A percentile compares a stretch with the other conserved stretches of the same genome.
phyloP scores from a whole-genome alignment of 2,113 vertebrate species.

The Chloropsis cyanopogon region DNA sequence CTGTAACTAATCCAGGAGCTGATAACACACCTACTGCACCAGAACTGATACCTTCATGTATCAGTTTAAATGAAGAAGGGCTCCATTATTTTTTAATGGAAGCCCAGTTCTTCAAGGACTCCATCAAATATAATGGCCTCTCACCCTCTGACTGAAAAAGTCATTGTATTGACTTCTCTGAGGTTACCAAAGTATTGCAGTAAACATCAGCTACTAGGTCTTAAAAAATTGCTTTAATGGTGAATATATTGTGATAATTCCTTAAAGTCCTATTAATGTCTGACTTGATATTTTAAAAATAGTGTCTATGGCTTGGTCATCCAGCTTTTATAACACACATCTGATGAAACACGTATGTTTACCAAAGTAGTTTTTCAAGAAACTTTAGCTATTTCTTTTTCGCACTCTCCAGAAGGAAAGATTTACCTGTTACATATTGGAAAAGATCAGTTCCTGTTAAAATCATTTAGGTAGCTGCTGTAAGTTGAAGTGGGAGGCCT shows the following conservation, averaged over 20 bases:
- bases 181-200: background rate
- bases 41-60: background rate
- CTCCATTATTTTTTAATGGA: background rate
- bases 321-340: background rate
- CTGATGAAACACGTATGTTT: background rate
- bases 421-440: background rate
- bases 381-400: background rate
- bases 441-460: background rate
- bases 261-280: background rate
- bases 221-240: background rate
- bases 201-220: background rate
- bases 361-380: background rate
- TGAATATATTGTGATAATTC: background rate
- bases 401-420: background rate
- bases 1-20: background rate
- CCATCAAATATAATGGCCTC: background rate
- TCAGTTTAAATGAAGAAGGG: background rate
- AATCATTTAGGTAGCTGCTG: background rate
- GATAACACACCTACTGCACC: background rate
- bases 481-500: background rate
- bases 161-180: background rate
- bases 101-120: background rate
- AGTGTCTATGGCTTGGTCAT: background rate
- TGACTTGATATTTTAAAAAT: background rate
- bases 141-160: background rate